Percentiles rank a stretch among this genome's conserved stretches.
These are phyloP conservation scores for Drosophila phalerata DNA, from an alignment of 2,888 invertebrate species.

Conservation along the genomic window DNA sequence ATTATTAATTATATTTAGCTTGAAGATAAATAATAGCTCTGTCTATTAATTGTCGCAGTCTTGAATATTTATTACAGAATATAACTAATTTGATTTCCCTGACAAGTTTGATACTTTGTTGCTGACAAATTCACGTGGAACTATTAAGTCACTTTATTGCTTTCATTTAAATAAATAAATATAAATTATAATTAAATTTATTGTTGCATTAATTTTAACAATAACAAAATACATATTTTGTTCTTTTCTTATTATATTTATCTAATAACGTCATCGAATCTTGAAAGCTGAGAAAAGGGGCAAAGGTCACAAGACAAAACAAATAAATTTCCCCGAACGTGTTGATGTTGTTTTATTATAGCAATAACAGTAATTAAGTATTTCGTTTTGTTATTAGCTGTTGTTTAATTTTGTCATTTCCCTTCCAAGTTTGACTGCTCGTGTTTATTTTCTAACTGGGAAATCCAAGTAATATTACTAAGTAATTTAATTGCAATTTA, in stretches of 20 bases:
- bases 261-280: not conserved
- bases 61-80: constrained; percentile 7
- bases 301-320: not conserved
- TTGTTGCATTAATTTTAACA: not conserved
- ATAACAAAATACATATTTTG: too few species aligned
- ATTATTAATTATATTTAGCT: too few species aligned
- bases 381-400: not conserved
- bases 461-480: constrained; percentile 7
- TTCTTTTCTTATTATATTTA: too few species aligned
- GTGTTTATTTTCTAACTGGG: not conserved
- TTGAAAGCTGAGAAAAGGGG: not conserved
- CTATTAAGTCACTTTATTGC: constrained; percentile 1
- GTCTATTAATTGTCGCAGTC: constrained; percentile 27
- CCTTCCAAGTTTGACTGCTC: constrained; percentile 1
- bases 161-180: not conserved
- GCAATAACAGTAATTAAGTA: not conserved
- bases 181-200: not conserved
- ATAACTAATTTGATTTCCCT: not conserved
- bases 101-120: constrained; percentile 1
- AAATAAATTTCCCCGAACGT: not conserved
- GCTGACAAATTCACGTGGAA: constrained; percentile 5
- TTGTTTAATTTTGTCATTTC: not conserved
- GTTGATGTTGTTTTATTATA: not conserved
- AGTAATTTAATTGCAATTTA: not conserved
- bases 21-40: too few species aligned